Evolutionary conservation across 30 jellyfish, hydroid and myxozoan species (phyloP).

Genomic region (Aurelia sp.): DNA sequence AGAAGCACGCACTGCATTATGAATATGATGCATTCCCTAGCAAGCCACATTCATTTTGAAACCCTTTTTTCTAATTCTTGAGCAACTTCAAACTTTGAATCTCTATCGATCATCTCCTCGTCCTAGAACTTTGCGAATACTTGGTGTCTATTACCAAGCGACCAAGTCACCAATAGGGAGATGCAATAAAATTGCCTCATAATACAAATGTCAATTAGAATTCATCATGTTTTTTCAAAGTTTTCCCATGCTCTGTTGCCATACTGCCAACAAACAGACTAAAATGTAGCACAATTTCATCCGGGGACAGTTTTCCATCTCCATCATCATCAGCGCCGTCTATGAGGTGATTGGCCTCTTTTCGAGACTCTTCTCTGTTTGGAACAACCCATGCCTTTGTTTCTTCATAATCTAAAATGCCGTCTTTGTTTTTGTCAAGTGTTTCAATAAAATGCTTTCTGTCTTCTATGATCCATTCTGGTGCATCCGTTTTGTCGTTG

Average conservation of each 20-base stretch:
- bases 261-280: constrained; percentile 96
- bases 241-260: constrained; percentile 96
- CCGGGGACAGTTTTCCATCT: constrained; percentile 67
- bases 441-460: constrained; percentile 82
- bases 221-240: constrained; percentile 74
- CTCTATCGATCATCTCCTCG: too few relatives aligned
- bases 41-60: too few relatives aligned
- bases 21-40: too few relatives aligned
- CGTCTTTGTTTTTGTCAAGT: constrained; percentile 80
- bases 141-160: too few relatives aligned
- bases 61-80: too few relatives aligned
- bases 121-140: too few relatives aligned
- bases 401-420: constrained; percentile 71
- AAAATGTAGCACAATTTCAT: constrained; percentile 82
- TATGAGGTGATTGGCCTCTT: constrained; percentile 81
- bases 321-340: constrained; percentile 95
- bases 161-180: too few relatives aligned
- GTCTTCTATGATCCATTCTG: constrained; percentile 94
- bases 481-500: constrained; percentile 86
- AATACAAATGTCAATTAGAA: constrained; percentile 17
- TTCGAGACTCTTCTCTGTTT: constrained; percentile 61
- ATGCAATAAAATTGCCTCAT: too few relatives aligned
- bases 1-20: too few relatives aligned
- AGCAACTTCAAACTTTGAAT: too few relatives aligned
- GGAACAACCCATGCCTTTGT: constrained; percentile 91